phyloP scores from a whole-genome alignment of 2,113 vertebrate species.

The Thamnaconus septentrionalis region DNA sequence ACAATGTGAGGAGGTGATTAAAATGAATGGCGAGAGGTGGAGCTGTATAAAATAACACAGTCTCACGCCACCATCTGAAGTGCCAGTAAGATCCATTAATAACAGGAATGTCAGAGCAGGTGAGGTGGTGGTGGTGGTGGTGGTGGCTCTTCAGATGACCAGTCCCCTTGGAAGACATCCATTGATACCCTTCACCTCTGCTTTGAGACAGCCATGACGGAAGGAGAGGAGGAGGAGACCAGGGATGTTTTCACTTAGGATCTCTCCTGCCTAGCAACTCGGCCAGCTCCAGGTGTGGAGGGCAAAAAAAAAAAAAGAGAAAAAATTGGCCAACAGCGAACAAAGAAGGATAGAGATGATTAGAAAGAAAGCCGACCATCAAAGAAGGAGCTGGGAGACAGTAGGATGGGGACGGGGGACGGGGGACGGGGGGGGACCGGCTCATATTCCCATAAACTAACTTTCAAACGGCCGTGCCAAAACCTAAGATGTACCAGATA shows the following conservation, averaged over 20 bases:
- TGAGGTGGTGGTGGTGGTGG: neutral
- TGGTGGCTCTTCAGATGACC: too few species aligned
- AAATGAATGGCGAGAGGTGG: neutral
- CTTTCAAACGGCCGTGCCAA: neutral
- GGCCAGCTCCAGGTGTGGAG: constrained; percentile 38
- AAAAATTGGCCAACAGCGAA: neutral
- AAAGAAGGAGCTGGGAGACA: neutral
- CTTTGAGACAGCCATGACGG: constrained; percentile 13
- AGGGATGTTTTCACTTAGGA: constrained; percentile 10
- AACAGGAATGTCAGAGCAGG: neutral
- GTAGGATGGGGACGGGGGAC: too few species aligned
- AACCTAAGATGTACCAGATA: neutral
- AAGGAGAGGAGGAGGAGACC: neutral
- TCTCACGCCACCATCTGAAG: neutral
- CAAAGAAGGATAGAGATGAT: too few species aligned
- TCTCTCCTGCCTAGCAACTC: constrained; percentile 48
- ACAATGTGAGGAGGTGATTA: neutral
- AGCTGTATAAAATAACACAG: neutral
- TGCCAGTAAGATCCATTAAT: too few species aligned
- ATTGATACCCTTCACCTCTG: constrained; percentile 36
- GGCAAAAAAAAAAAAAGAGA: constrained; percentile 5
- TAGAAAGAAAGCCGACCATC: too few species aligned
- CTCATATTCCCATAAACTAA: neutral
- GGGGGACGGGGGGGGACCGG: neutral
- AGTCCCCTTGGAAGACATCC: constrained; percentile 7